Percentiles rank a stretch among this genome's conserved stretches.
Evolutionary conservation across 2,113 vertebrate species (phyloP).

Genomic region (Nematolebias whitei): DNA sequence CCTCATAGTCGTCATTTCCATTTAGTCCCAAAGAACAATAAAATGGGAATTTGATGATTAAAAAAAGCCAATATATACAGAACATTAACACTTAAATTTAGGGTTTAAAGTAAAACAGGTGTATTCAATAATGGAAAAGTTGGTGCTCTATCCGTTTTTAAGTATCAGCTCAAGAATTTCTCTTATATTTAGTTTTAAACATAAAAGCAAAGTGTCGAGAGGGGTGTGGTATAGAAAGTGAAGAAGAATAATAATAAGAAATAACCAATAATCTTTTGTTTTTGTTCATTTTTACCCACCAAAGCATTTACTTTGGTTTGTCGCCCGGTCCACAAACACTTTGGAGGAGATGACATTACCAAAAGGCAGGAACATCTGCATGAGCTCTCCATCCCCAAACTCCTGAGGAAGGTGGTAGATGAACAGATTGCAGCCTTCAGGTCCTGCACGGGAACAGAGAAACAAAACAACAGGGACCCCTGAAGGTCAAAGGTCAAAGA

Average conservation of each 20-base stretch:
- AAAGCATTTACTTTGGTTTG: conserved; percentile 99
- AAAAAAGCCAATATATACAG: neutral
- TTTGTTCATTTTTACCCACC: conserved; percentile 99
- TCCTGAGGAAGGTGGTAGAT: conserved; percentile 99
- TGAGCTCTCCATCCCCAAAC: conserved; percentile 99
- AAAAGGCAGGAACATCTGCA: conserved; percentile 99
- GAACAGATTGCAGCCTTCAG: conserved; percentile 99
- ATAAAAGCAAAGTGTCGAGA: conserved; percentile 31
- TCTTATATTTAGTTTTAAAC: neutral
- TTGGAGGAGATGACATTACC: conserved; percentile 99
- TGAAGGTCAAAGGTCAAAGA: conserved; percentile 40
- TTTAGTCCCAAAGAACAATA: conserved; percentile 8
- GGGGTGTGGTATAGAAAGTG: conserved; percentile 76
- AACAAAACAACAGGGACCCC: conserved; percentile 30
- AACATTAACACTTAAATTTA: neutral
- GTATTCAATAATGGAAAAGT: conserved; percentile 29
- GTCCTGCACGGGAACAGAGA: conserved; percentile 83
- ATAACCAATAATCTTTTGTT: conserved; percentile 90
- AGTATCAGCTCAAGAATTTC: neutral
- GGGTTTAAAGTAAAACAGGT: conserved; percentile 19
- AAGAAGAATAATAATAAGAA: conserved; percentile 87
- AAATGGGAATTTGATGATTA: neutral
- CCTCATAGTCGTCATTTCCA: conserved; percentile 20
- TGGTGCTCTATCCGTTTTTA: conserved; percentile 20
- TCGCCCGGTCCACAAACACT: conserved; percentile 99